A percentile compares a stretch with the other conserved stretches of the same genome.
Evolutionary conservation across 1,140 invertebrate genomes (phyloP).

Genomic region (Ceratitis capitata): DNA sequence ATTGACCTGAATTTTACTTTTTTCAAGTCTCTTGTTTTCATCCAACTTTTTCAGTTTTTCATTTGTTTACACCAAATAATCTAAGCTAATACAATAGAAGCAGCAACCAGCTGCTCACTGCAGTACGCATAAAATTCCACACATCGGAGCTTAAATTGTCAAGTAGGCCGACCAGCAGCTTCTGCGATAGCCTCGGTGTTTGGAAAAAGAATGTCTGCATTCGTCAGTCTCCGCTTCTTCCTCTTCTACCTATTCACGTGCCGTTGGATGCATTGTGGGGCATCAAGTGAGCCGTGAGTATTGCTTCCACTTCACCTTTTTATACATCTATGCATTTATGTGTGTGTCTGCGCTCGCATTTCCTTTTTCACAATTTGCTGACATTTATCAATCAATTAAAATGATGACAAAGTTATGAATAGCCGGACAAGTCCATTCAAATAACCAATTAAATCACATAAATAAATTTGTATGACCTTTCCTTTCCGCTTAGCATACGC

Average conservation of each 20-base stretch:
- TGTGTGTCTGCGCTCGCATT: not conserved
- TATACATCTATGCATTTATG: not conserved
- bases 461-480: slow-evolving; percentile 25
- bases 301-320: not conserved
- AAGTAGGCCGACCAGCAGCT: not conserved
- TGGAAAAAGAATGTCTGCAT: not conserved
- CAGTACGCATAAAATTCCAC: not conserved
- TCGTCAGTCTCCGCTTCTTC: not conserved
- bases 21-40: not conserved
- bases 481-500: not conserved
- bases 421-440: slow-evolving; percentile 30
- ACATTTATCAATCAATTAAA: slow-evolving; percentile 19
- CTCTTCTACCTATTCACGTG: not conserved
- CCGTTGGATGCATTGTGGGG: not conserved
- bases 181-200: not conserved
- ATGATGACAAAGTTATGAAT: slow-evolving; percentile 27
- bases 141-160: not conserved
- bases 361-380: not conserved
- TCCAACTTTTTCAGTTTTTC: not conserved
- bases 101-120: not conserved
- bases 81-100: not conserved
- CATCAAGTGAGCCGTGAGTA: not conserved
- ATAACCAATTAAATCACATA: not conserved
- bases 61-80: not conserved
- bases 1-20: slow-evolving; percentile 1